A percentile compares a stretch with the other conserved stretches of the same genome.
phyloP scores from a whole-genome alignment of 2,888 invertebrate species.

The Monopis laevigella region DNA sequence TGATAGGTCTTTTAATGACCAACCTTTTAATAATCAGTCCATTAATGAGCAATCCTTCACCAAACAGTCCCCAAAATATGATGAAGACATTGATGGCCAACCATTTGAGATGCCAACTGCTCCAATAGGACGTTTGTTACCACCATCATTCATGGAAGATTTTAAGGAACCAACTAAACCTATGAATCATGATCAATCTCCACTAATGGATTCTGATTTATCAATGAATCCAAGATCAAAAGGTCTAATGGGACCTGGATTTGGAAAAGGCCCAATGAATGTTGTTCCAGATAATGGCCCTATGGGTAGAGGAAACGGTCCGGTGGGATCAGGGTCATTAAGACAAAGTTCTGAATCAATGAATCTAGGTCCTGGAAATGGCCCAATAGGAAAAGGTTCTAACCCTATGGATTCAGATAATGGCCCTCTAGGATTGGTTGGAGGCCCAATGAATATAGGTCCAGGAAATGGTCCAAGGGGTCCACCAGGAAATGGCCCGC shows the following conservation, averaged over 20 bases:
- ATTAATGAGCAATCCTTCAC: too few relatives aligned
- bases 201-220: conserved; percentile 18
- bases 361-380: conserved; percentile 24
- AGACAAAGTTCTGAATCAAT: too few relatives aligned
- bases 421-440: conserved; percentile 20
- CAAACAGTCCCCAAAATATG: too few relatives aligned
- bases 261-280: conserved; percentile 26
- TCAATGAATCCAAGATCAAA: conserved; percentile 16
- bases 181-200: conserved; percentile 16
- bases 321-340: too few relatives aligned
- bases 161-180: neutral
- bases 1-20: too few relatives aligned
- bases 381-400: conserved; percentile 25
- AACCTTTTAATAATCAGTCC: too few relatives aligned
- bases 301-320: too few relatives aligned
- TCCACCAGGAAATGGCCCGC: conserved; percentile 14
- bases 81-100: neutral
- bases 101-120: conserved; percentile 13
- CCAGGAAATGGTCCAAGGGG: conserved; percentile 23
- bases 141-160: conserved; percentile 16
- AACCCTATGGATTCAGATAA: conserved; percentile 24
- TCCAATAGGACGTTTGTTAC: conserved; percentile 19
- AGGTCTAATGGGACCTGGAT: conserved; percentile 24
- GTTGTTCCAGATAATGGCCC: conserved; percentile 25
- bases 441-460: conserved; percentile 18